Evolutionary conservation across 2,113 vertebrate species (phyloP).

Genomic region (Gnathochromis pfefferi): DNA sequence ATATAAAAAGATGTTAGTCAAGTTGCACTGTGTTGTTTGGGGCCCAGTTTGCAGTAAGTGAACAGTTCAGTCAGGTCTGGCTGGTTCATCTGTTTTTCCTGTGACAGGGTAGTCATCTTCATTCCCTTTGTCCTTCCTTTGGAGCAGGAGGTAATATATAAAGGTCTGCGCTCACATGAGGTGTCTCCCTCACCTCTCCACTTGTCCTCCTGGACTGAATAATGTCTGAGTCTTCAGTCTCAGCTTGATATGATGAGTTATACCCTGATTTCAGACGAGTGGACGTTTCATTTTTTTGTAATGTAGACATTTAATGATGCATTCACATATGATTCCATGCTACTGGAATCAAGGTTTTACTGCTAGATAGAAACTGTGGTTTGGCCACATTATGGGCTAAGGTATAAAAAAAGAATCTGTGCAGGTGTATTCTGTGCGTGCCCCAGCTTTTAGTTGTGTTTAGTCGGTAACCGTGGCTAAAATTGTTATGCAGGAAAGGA

Average conservation of each 20-base stretch:
- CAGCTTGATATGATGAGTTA: conserved; percentile 58
- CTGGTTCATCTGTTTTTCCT: conserved; percentile 60
- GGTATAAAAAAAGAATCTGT: background rate
- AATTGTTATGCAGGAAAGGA: background rate
- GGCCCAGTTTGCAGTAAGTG: conserved; percentile 42
- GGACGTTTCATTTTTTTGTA: conserved; percentile 36
- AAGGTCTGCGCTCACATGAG: conserved; percentile 54
- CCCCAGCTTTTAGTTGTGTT: background rate
- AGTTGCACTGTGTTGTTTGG: conserved; percentile 58
- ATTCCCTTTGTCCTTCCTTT: conserved; percentile 72
- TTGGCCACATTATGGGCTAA: background rate
- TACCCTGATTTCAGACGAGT: conserved; percentile 33
- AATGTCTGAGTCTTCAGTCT: conserved; percentile 38
- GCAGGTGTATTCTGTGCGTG: background rate
- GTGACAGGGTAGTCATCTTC: conserved; percentile 82
- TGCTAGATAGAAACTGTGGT: background rate
- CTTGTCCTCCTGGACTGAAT: conserved; percentile 56
- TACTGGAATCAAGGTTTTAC: conserved; percentile 9
- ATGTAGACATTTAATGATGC: conserved; percentile 38
- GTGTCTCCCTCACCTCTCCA: conserved; percentile 56
- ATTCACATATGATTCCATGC: conserved; percentile 21
- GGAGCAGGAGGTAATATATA: conserved; percentile 66
- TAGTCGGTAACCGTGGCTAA: background rate
- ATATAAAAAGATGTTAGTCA: background rate
- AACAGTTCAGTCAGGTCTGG: conserved; percentile 58